These are phyloP conservation scores for Dermatemys mawii DNA, from an alignment of 2,113 vertebrate species.

Conservation along the genomic window DNA sequence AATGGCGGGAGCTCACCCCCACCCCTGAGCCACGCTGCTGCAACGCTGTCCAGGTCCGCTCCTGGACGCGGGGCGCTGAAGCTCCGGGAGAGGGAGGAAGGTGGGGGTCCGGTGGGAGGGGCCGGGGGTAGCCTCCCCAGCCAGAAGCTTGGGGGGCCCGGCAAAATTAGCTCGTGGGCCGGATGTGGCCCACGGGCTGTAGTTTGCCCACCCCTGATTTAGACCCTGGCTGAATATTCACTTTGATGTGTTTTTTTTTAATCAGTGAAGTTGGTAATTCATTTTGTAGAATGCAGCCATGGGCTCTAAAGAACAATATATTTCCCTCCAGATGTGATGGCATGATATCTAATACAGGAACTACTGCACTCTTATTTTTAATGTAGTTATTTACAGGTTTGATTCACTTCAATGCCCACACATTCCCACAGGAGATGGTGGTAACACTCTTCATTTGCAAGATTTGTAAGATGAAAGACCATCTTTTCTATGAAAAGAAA, in stretches of 20 bases:
- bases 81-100: too few relatives aligned
- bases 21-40: too few relatives aligned
- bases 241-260: accelerated
- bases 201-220: too few relatives aligned
- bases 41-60: too few relatives aligned
- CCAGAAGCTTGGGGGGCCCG: too few relatives aligned
- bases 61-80: too few relatives aligned
- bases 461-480: slow-evolving; percentile 33
- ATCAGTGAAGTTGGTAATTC: background rate
- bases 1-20: too few relatives aligned
- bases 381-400: slow-evolving; percentile 20
- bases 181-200: too few relatives aligned
- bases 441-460: slow-evolving; percentile 32
- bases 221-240: background rate
- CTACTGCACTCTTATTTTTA: background rate
- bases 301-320: accelerated
- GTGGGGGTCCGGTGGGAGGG: too few relatives aligned
- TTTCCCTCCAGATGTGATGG: background rate
- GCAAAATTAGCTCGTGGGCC: too few relatives aligned
- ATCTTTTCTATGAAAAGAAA: slow-evolving; percentile 10
- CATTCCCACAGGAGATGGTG: background rate
- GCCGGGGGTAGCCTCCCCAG: too few relatives aligned
- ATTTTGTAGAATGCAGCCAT: too few relatives aligned
- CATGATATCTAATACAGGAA: background rate
- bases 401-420: background rate